Base-by-base conservation (phyloP, 2,797 vertebrate species). In the Oceanodroma leucorhoa region DNA sequence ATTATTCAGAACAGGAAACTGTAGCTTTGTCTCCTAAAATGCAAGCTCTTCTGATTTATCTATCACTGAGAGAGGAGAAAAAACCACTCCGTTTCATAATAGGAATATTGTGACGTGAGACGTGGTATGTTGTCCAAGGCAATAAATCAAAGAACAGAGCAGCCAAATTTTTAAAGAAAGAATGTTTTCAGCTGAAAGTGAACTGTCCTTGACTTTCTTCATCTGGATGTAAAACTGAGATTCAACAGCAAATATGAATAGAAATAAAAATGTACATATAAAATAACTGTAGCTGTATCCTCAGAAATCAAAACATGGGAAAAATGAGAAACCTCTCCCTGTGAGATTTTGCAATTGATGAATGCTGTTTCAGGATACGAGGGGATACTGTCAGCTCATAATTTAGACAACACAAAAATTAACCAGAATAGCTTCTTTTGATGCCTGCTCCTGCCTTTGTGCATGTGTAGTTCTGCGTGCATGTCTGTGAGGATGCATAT, bases 101-200 rank as follows among this genome's bases (percentile, higher is more conserved):
- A 78, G 77, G 83, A 96, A 86, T 90, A 89, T 36, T 93, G 83
- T 71, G 80, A 70, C 71, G 83, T 81, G 38, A 82, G 60, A 64
- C n/a, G 85, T 83, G 70, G 51, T 93, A 48, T 76, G 60, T 94
- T 96, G 70, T 79, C 87, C 92, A 93, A 91, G 58, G 92, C 82
- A 97, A 95, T 95, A 96, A 95, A 96, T 96, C 95, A 96, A 91
- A 97, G 85, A 97, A 94, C 50, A 77, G 5, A 85, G 46, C 66
- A 95, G 81, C 53, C 93, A 93, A 73, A 92, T 83, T 93, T 75
- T 87, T 72, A 71, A 95, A 83, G 64, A 93, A 90, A 79, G 40
- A 92, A 70, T 73, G 32, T 67, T 91, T 95, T 90, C 72, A 84
- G 40, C 53, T 84, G 82, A 84, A 95, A 92, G 87, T 93, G 54